Conservation (phyloP, 2,113 vertebrate species). For the Nettapus auritus region DNA sequence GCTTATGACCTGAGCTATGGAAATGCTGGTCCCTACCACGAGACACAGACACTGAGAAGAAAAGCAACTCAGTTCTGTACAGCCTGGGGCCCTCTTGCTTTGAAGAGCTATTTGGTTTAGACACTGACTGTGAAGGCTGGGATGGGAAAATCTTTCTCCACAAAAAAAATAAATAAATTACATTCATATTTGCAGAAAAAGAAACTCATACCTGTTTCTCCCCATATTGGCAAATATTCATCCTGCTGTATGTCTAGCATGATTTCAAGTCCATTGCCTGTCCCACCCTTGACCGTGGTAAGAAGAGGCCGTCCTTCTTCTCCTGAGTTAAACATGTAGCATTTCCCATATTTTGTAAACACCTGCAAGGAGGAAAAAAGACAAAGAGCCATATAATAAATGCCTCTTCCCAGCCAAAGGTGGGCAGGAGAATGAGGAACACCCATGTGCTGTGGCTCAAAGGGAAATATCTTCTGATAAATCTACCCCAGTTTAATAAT, state of each 20-base stretch:
- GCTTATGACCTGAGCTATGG: background rate
- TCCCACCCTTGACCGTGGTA: conserved; percentile 96
- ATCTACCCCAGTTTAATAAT: background rate
- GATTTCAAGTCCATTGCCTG: conserved; percentile 97
- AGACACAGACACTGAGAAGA: fast-evolving
- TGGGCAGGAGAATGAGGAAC: background rate
- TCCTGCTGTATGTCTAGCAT: conserved; percentile 99
- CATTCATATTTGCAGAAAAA: fast-evolving
- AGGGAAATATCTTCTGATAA: background rate
- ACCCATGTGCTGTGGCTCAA: fast-evolving
- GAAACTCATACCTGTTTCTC: conserved; percentile 81
- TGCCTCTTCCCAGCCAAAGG: fast-evolving
- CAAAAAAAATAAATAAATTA: background rate
- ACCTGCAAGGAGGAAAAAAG: conserved; percentile 80
- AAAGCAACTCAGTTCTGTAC: background rate
- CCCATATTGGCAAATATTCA: conserved; percentile 86
- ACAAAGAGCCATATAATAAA: background rate
- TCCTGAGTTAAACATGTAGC: conserved; percentile 98
- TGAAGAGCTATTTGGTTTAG: background rate
- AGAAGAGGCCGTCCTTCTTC: conserved; percentile 93
- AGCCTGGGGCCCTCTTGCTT: background rate
- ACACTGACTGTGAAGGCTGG: background rate
- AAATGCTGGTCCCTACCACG: background rate
- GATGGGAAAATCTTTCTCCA: background rate
- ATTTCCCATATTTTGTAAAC: conserved; percentile 98